Percentiles rank a stretch among this genome's conserved stretches.
Conservation (phyloP, 1,140 invertebrate species). For the Caligus rogercresseyi region DNA sequence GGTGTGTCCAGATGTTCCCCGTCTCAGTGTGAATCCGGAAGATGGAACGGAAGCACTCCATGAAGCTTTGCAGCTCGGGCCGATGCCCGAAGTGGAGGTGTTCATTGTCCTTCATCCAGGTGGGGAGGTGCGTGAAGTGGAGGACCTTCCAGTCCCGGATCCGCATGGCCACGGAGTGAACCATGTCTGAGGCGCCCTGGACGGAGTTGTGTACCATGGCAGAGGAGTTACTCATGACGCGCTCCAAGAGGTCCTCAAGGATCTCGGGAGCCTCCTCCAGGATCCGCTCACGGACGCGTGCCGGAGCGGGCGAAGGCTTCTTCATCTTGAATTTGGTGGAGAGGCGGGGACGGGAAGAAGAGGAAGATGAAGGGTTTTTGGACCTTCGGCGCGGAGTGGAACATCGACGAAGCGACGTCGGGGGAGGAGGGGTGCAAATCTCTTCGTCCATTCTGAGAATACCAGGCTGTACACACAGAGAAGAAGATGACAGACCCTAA, state of each 20-base stretch:
- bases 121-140: slow-evolving; percentile 31
- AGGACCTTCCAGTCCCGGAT: slow-evolving; percentile 26
- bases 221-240: slow-evolving; percentile 3
- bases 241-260: slow-evolving; percentile 12
- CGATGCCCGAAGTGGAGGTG: slow-evolving; percentile 40
- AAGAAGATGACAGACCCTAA: too few relatives aligned
- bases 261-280: slow-evolving; percentile 3
- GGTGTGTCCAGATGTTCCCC: slow-evolving; percentile 48
- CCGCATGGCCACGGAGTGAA: neutral
- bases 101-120: slow-evolving; percentile 46
- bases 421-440: too few relatives aligned
- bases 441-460: too few relatives aligned
- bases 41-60: slow-evolving; percentile 42
- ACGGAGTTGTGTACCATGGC: slow-evolving; percentile 3
- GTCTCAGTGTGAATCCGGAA: slow-evolving; percentile 47
- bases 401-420: too few relatives aligned
- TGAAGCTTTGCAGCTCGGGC: slow-evolving; percentile 40
- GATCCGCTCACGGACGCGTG: neutral
- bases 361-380: too few relatives aligned
- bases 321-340: too few relatives aligned
- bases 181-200: slow-evolving; percentile 3
- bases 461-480: too few relatives aligned
- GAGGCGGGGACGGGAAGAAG: too few relatives aligned
- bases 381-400: too few relatives aligned
- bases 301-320: neutral